phyloP scores from a whole-genome alignment of 2,113 vertebrate species.

The Prionailurus bengalensis region DNA sequence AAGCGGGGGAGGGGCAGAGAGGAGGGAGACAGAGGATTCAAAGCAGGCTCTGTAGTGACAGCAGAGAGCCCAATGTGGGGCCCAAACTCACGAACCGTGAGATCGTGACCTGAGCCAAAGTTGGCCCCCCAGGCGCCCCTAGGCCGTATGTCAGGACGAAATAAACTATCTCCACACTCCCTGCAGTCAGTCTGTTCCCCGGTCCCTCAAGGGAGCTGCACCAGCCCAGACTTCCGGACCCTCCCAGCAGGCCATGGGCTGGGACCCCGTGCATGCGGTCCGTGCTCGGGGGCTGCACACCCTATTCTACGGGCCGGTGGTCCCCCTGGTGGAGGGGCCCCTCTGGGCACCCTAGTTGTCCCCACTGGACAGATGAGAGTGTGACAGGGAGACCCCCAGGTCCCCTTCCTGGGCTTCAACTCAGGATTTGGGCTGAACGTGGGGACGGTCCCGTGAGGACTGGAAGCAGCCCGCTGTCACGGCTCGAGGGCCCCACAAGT shows the following conservation, averaged over 20 bases:
- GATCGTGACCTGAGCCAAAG: too few relatives aligned
- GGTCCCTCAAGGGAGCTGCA: background rate
- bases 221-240: rapidly evolving
- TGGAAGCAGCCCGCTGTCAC: rapidly evolving
- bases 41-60: too few relatives aligned
- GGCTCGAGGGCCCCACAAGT: rapidly evolving
- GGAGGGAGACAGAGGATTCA: too few relatives aligned
- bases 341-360: background rate
- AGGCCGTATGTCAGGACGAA: background rate
- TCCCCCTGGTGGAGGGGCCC: rapidly evolving
- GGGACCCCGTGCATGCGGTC: rapidly evolving
- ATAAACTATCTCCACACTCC: background rate
- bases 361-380: background rate
- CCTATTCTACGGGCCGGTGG: background rate
- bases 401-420: rapidly evolving
- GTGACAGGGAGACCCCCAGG: background rate
- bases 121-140: too few relatives aligned
- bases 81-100: too few relatives aligned
- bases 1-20: too few relatives aligned
- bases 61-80: too few relatives aligned
- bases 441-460: rapidly evolving
- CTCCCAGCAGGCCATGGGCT: background rate
- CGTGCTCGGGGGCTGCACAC: rapidly evolving
- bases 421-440: background rate
- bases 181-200: rapidly evolving